These are phyloP conservation scores for Drosophila saltans DNA, from an alignment of 1,140 invertebrate species.

Conservation along the genomic window DNA sequence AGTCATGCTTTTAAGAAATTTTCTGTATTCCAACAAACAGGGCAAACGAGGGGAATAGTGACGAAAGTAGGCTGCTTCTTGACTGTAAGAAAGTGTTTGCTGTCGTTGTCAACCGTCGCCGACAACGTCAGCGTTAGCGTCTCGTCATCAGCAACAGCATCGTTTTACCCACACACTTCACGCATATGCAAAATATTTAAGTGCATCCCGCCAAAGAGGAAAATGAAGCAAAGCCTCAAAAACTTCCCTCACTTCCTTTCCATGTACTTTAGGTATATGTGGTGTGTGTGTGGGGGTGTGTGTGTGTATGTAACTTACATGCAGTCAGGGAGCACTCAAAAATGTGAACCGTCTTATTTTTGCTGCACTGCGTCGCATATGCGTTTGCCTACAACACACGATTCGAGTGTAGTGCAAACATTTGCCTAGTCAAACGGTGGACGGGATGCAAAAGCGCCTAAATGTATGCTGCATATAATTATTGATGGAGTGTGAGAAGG, in stretches of 20 bases:
- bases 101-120: slow-evolving; percentile 40
- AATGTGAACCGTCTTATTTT: slow-evolving; percentile 75
- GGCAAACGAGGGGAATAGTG: not conserved
- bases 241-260: not conserved
- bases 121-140: not conserved
- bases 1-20: slow-evolving; percentile 10
- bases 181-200: slow-evolving; percentile 80
- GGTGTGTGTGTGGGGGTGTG: too few relatives aligned
- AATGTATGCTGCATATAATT: slow-evolving; percentile 80
- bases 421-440: slow-evolving; percentile 69
- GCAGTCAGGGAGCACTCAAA: slow-evolving; percentile 55
- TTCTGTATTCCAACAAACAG: slow-evolving; percentile 31
- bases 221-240: slow-evolving; percentile 65
- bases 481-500: slow-evolving; percentile 68
- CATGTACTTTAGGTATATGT: not conserved
- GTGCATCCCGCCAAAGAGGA: slow-evolving; percentile 71
- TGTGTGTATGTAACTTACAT: not conserved
- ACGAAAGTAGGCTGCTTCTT: slow-evolving; percentile 10
- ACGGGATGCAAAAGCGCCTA: slow-evolving; percentile 38
- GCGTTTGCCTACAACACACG: slow-evolving; percentile 43
- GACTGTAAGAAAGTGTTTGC: slow-evolving; percentile 60
- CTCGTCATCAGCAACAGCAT: not conserved
- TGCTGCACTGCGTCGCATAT: slow-evolving; percentile 34
- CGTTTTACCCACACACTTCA: slow-evolving; percentile 42
- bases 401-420: slow-evolving; percentile 72